Evolutionary conservation across 2,113 vertebrate genomes (phyloP), one percentile per base, ranked within the genome.

Genomic region (Pelvicachromis taeniatus): DNA sequence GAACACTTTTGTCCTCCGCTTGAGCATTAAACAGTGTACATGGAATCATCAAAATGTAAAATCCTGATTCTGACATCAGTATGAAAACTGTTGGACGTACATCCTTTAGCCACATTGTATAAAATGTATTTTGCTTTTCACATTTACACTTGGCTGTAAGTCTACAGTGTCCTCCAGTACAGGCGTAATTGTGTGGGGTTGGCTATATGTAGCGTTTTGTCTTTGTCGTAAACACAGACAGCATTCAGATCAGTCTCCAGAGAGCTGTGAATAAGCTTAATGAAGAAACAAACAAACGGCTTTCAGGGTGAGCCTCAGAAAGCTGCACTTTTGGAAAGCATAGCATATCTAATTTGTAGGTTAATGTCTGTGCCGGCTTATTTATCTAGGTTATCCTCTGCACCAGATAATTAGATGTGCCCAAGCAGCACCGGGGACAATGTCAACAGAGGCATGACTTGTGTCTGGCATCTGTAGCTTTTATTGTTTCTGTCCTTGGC

Each of bases 311-410:
- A 92, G 80, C 78, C 21, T 89, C 75, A 56, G 86, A 93, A 81
- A 89, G 89, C 90, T 83, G 77, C 87, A 89, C 85, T 87, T 94
- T 88, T 90, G 81, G 79, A 85, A 89, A 86, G 68, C 75, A 3
- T 63, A 70, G 82, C 63, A 91, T 91, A 92, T 92, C 88, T 92
- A 92, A 94, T 96, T 94, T 95, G 90, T 95, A 90, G 93, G 92
- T 93, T 93, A 93, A 95, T 86, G 90, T 92, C 23, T 23, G 65
- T 40, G 42, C 73, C 79, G 75, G 86, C 79, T 84, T 90, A 82
- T 91, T 94, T 93, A 93, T 95, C 91, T 92, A 84, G 92, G 91
- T 94, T 93, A 93, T 91, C 90, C 75, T 91, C 77, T 16, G 65
- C 77, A 83, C 77, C 78, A 65, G 75, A 85, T 92, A 89, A 93